Base-by-base conservation (phyloP, 1,140 invertebrate species). In the Globodera ellingtonae region DNA sequence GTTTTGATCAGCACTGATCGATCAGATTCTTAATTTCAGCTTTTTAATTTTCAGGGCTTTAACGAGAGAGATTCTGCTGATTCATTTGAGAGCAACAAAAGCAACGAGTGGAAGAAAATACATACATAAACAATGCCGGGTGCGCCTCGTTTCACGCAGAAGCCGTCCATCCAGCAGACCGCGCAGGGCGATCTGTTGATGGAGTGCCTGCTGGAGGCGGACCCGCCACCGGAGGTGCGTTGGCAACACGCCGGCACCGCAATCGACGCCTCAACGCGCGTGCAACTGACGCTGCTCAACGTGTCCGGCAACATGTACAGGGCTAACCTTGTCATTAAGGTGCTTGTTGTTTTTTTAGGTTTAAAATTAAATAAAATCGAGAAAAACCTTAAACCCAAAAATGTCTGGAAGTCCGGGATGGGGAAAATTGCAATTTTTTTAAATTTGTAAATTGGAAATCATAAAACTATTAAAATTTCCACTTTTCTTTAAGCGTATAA, bases 121-220 rank as follows among this genome's bases (percentile, higher is more conserved):
- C 50, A 50, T 6, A 47, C 66, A 69, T 73, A 52, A 74, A 88
- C 80, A 71, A 88, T 88, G 87, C 88, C 88, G 76, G 95, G 95
- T 82, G 93, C 95, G 79, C 96, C 95, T 70, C 92, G 95, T 85
- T 98, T 98, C 90, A 95, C 96, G 67, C 97, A 97, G 92, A 97
- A 97, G 90, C 96, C 96, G 75, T 96, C 95, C 50, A 98, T 98
- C 85, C 93, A 94, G 85, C 96, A 98, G 92, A 94, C 96, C 82
- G 95, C 95, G 59, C 94, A 95, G 82, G 95, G 95, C 67, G 95
- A 97, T 90, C 92, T 98, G 83, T 93, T 97, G 84, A 96, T 98
- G 95, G 95, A 97, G 91, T 98, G 96, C 90, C 91, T 89, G 79
- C 84, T 90, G 79, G 89, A 90, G 81, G 85, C 90, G 82, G 87